Percentiles rank a stretch among this genome's conserved stretches.
Conservation (phyloP, 2,113 vertebrate species). For the Macrotis lagotis region DNA sequence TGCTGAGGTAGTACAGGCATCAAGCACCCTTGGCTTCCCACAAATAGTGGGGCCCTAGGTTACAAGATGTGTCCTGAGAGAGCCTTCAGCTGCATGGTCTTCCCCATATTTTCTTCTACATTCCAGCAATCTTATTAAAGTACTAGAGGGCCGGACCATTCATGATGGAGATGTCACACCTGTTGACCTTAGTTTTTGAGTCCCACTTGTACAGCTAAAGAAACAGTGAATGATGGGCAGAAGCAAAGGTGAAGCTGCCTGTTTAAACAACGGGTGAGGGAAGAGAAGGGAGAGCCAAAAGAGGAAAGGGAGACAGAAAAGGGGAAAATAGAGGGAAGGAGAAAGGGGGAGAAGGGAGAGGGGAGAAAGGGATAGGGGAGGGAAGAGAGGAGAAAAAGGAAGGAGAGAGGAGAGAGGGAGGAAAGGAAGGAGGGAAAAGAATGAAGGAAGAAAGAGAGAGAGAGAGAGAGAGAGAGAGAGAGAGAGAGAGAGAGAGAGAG, state of each 20-base stretch:
- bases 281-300: too few relatives aligned
- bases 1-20: not conserved
- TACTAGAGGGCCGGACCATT: not conserved
- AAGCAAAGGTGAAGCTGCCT: not conserved
- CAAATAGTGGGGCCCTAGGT: not conserved
- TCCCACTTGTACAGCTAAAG: not conserved
- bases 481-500: not conserved
- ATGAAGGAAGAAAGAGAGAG: not conserved
- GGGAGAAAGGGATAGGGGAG: accelerated
- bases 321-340: not conserved
- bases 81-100: not conserved
- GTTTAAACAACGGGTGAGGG: not conserved
- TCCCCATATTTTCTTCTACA: not conserved
- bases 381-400: too few relatives aligned
- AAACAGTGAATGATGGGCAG: not conserved
- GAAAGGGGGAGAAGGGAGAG: not conserved
- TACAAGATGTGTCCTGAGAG: not conserved
- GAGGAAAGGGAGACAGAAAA: too few relatives aligned
- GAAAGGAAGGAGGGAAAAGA: not conserved
- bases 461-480: not conserved
- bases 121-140: not conserved
- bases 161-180: not conserved
- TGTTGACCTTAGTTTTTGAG: not conserved
- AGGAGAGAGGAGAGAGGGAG: accelerated
- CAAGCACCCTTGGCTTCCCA: not conserved